Evolutionary conservation across 2,797 vertebrate species (phyloP), one percentile per base, ranked within the genome.

Genomic region (Cheirogaleus major): DNA sequence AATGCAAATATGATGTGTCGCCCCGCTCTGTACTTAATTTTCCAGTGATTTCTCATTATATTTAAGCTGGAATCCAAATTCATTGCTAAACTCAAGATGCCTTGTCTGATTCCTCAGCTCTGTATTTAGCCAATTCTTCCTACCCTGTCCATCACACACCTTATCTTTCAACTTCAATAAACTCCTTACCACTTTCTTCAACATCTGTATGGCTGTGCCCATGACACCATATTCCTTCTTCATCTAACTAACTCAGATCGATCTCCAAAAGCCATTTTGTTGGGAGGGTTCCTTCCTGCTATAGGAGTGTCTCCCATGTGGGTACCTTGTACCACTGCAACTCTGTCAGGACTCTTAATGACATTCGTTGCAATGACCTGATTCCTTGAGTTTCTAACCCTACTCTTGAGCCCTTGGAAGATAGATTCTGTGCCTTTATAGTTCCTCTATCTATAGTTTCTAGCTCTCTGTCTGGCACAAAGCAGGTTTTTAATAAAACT

Each of bases 401-500:
- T 43, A 7, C 7, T 63, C 35, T 4, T 65, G n/a, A 67, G 32
- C 6, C n/a, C 32, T 61, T 52, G 70, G 27, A 86, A 90, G 52
- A 50, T 5, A 69, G 23, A 27, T 10, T 4, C 50, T 69, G 2
- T 43, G 25, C 38, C 61, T 82, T 82, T 48, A 73, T n/a, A 15
- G 38, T 22, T 52, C 1, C 15, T 87, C 3, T 75, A 13, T 43
- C 7, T 59, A 15, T 13, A 76, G 25, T 59, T 85, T 55, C 55
- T 86, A 59, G 35, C 5, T 86, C 78, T 48, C 7, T 89, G 55
- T 2, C 20, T 80, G 41, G 13, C 30, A 65, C 32, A 65, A 59
- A 93, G 23, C 38, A 83, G n/a, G 6, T n/a, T 59, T 80, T 81
- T 59, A 52, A 50, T 82, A 86, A 81, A 90, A 69, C 22, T 52